Base-by-base conservation (phyloP, 2,888 invertebrate genomes). In the Athetis lepigone region DNA sequence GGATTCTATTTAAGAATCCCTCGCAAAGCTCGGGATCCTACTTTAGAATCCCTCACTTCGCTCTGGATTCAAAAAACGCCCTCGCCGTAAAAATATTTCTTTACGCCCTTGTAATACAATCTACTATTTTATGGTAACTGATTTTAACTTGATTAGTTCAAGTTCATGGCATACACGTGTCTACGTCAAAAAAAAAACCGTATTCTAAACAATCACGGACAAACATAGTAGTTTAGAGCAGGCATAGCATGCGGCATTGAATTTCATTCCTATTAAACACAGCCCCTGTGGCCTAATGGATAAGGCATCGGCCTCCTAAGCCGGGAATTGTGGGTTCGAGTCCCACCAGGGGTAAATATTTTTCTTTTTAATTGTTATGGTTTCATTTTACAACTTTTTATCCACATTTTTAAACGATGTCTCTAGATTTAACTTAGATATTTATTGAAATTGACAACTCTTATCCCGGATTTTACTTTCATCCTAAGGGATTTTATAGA, bases 301-400 rank as follows among this genome's bases (percentile, higher is more conserved):
- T 96, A 96, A 96, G 96, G 96, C 96, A 96, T 96, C 96, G 96
- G 96, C 96, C 96, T 96, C 96, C 96, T 96, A 96, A 96, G 96
- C 96, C 96, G 96, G 96, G 96, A 96, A 96, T 96, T 96, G 96
- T 96, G 96, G 96, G 96, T 96, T 96, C 96, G 96, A 96, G 96
- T 96, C 96, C 96, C 96, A 96, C 96, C 96, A 96, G 96, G 96
- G 96, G 96, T 96, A 19, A 1, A 1, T 0, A 0, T 0, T n/a
- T 9, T 55, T 71, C 66, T 64, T 43, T 33, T 0, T 27, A 2
- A 7, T 4, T 7, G 4, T 11, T 33, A 33, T 33, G 8, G 13
- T 33, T 13, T 2, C 1, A 16, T 37, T 29, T 37, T 11, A 25
- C 1, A 13, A 4, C 0, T 0, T 27, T 66, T 62, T 64, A 36